phyloP scores from a whole-genome alignment of 2,888 invertebrate genomes.

The Nephrotoma guestfalica region DNA sequence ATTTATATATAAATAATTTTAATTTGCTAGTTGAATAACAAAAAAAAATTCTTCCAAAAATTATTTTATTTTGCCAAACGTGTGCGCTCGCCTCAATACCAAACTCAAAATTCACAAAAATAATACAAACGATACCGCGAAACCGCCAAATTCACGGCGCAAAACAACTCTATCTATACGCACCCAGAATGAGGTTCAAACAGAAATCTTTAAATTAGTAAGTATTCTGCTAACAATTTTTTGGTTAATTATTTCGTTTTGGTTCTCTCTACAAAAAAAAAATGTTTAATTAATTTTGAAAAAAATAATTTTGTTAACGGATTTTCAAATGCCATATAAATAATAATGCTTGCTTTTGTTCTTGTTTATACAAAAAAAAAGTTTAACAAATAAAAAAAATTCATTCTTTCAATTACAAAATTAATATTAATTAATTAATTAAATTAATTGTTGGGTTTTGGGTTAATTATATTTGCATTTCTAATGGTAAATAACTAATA shows the following conservation, averaged over 20 bases:
- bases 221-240: not conserved
- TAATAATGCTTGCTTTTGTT: not conserved
- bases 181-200: not conserved
- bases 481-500: not conserved
- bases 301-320: not conserved
- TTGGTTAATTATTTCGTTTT: not conserved
- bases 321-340: not conserved
- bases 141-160: not conserved
- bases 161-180: not conserved
- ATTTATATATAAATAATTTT: not conserved
- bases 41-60: not conserved
- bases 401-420: not conserved
- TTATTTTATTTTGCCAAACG: not conserved
- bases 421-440: not conserved
- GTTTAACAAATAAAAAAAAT: not conserved
- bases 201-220: not conserved
- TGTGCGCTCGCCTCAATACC: not conserved
- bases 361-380: not conserved
- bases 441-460: not conserved
- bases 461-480: not conserved
- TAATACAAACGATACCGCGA: not conserved
- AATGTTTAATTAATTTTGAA: not conserved
- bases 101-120: not conserved
- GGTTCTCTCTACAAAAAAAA: not conserved
- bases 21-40: not conserved